Evolutionary conservation across 2,888 invertebrate genomes (phyloP).

Genomic region (Cryptosula pallasiana): DNA sequence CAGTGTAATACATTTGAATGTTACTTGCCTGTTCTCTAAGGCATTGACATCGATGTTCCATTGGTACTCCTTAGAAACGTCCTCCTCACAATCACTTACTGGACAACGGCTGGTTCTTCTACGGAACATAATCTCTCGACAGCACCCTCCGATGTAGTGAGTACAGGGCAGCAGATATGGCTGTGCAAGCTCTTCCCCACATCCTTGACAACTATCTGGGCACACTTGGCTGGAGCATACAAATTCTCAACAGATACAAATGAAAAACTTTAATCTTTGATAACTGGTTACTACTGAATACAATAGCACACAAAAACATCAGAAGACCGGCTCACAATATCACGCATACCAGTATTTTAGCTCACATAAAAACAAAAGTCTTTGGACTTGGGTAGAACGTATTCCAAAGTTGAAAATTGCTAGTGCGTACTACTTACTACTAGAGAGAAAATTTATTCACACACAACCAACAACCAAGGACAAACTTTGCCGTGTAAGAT

Average conservation of each 20-base stretch:
- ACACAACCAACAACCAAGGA: too few relatives aligned
- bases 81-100: not conserved
- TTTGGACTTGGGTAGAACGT: too few relatives aligned
- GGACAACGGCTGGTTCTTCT: not conserved
- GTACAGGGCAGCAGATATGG: not conserved
- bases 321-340: not conserved
- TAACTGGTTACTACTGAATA: too few relatives aligned
- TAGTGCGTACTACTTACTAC: too few relatives aligned
- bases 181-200: not conserved
- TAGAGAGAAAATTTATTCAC: too few relatives aligned
- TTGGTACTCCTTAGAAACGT: not conserved
- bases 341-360: too few relatives aligned
- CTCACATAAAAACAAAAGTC: too few relatives aligned
- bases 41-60: not conserved
- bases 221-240: not conserved
- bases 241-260: too few relatives aligned
- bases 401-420: too few relatives aligned
- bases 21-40: slow-evolving; percentile 19
- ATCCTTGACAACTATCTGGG: not conserved
- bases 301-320: not conserved
- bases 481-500: too few relatives aligned
- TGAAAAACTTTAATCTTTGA: too few relatives aligned
- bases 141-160: slow-evolving; percentile 11
- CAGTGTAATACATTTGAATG: too few relatives aligned
- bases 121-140: not conserved